Evolutionary conservation across 2,888 invertebrate genomes (phyloP), one percentile per base, ranked within the genome.

Genomic region (Lycophotia porphyrea): DNA sequence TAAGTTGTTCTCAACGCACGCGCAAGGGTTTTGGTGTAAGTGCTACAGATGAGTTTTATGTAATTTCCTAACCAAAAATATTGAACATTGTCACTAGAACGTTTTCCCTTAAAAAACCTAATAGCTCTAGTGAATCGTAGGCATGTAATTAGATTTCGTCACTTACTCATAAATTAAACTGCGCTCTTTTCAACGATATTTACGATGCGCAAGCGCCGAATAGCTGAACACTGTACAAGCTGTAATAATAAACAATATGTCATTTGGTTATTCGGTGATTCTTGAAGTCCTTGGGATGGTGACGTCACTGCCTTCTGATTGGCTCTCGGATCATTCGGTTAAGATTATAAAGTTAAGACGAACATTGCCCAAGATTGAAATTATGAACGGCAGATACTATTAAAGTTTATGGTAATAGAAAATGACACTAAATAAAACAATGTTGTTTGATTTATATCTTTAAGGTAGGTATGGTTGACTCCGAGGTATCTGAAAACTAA

Each of bases 181-280:
- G 36, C 39, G 67, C 44, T 64, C 58, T 67, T 63, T 55, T 82
- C 39, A 58, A 58, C 75, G 42, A 61, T 44, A 74, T 80, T 76
- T 71, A 82, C 69, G 80, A 84, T 73, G 75, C 65, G 70, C 73
- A 60, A 58, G 63, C 74, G 76, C 34, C 79, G 47, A 42, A 34
- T 64, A 27, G 24, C 18, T 15, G 18, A 61, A 55, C 65, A 47
- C 63, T 67, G 52, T 74, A 67, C 66, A 39, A 60, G 39, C 77
- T 81, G 74, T 82, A 86, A 88, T 82, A 88, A 88, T 89, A 85
- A 87, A 84, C 80, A 75, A 71, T 81, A 79, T 78, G 75, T 83
- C 78, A 88, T 74, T 69, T 78, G 66, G 79, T 70, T 79, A 76
- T 79, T 79, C 67, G 67, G 67, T 69, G 42, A 71, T 73, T 71